Conservation (phyloP, 2,113 vertebrate genomes). For the Ascaphus truei region DNA sequence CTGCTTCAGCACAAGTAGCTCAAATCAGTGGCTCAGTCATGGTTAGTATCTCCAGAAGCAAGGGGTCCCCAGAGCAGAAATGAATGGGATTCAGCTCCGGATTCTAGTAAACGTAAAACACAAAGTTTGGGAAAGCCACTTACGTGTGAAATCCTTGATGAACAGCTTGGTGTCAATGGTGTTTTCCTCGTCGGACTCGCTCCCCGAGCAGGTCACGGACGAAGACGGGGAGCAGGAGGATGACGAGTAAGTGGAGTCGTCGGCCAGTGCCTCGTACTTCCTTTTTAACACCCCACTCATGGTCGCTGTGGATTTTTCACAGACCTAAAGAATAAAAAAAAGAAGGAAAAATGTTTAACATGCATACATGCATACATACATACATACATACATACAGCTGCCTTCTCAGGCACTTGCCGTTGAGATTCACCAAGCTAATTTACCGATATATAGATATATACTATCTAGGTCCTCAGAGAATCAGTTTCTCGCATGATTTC, state of each 20-base stretch:
- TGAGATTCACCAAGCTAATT: background rate
- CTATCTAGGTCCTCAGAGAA: too few relatives aligned
- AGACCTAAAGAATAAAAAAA: constrained; percentile 54
- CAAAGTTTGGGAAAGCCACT: too few relatives aligned
- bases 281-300: constrained; percentile 91
- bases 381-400: constrained; percentile 19
- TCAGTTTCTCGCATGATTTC: too few relatives aligned
- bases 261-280: constrained; percentile 91
- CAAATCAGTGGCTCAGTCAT: too few relatives aligned
- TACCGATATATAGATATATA: background rate
- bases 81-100: too few relatives aligned
- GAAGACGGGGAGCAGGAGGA: constrained; percentile 77
- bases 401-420: background rate
- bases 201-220: constrained; percentile 71
- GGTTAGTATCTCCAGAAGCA: too few relatives aligned
- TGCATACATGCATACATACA: constrained; percentile 24
- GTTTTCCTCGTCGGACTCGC: constrained; percentile 82
- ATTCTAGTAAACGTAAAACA: too few relatives aligned
- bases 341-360: background rate
- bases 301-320: constrained; percentile 52
- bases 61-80: too few relatives aligned
- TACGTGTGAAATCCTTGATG: constrained; percentile 71
- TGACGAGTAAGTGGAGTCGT: constrained; percentile 80
- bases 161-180: constrained; percentile 67
- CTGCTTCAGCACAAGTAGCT: too few relatives aligned